Evolutionary conservation across 2,797 vertebrate species (phyloP).

Genomic region (Liasis olivaceus): DNA sequence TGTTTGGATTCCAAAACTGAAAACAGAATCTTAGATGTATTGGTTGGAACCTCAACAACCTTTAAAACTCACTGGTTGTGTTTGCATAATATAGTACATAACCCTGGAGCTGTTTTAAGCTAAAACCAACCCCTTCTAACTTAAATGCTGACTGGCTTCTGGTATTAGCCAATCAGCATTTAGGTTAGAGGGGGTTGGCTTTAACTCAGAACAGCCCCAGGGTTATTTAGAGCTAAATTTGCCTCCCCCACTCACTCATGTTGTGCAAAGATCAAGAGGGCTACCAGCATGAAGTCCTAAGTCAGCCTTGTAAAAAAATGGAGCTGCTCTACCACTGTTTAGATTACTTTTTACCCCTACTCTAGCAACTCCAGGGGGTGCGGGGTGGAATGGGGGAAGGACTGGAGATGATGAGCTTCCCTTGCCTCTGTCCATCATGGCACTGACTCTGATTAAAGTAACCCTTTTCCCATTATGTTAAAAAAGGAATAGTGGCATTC

Average conservation of each 20-base stretch:
- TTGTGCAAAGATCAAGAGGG: not conserved
- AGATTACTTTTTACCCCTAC: not conserved
- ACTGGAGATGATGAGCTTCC: not conserved
- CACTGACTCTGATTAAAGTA: not conserved
- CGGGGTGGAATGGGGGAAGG: not conserved
- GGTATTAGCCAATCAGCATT: not conserved
- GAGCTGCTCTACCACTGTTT: not conserved
- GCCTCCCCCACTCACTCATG: not conserved
- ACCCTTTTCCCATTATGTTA: no score
- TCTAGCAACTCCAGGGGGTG: not conserved
- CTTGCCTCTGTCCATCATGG: not conserved
- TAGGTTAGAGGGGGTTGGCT: not conserved
- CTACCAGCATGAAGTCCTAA: not conserved
- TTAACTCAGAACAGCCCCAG: not conserved
- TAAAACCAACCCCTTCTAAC: not conserved
- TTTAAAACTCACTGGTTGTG: not conserved
- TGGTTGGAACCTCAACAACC: not conserved
- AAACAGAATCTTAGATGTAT: not conserved
- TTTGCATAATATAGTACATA: not conserved
- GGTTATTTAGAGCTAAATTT: not conserved
- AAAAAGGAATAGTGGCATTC: no score
- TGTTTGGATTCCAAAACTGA: not conserved
- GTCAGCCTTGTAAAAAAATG: not conserved
- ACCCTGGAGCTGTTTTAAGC: not conserved
- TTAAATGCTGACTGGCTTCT: not conserved